Percentiles rank a stretch among this genome's conserved stretches.
Evolutionary conservation across 2,888 invertebrate species (phyloP).

Genomic region (Gisinianus flammeolus): DNA sequence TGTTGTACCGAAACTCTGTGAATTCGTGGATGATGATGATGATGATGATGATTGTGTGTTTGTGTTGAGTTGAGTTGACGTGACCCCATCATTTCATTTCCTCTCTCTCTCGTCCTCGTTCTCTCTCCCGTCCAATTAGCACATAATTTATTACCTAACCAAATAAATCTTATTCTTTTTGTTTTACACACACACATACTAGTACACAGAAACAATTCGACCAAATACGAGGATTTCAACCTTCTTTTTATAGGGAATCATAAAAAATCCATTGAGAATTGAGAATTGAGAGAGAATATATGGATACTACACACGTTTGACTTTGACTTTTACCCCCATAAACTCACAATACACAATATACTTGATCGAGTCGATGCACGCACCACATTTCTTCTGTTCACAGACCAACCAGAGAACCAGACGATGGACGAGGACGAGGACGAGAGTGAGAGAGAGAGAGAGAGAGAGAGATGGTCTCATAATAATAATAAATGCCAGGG

Average conservation of each 20-base stretch:
- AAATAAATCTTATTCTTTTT: conserved; percentile 36
- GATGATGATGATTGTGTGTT: not conserved
- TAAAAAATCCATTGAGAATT: not conserved
- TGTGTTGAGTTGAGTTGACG: conserved; percentile 19
- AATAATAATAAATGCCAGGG: no score
- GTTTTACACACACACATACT: conserved; percentile 9
- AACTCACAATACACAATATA: no score
- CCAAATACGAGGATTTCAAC: not conserved
- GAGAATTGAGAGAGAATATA: not conserved
- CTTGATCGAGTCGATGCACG: no score
- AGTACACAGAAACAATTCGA: not conserved
- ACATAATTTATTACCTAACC: conserved; percentile 33
- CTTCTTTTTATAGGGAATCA: not conserved
- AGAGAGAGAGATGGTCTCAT: no score
- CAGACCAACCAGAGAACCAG: no score
- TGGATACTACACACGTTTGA: not conserved
- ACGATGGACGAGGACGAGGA: no score
- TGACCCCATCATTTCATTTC: conserved; percentile 37
- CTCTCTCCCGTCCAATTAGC: conserved; percentile 12
- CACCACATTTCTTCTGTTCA: no score
- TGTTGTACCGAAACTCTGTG: no score
- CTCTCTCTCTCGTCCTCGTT: not conserved
- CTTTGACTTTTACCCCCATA: not conserved
- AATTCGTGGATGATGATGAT: no score
- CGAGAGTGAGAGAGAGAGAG: no score